A percentile compares a stretch with the other conserved stretches of the same genome.
phyloP scores from a whole-genome alignment of 2,888 invertebrate species.

The Pollenia griseotomentosa region DNA sequence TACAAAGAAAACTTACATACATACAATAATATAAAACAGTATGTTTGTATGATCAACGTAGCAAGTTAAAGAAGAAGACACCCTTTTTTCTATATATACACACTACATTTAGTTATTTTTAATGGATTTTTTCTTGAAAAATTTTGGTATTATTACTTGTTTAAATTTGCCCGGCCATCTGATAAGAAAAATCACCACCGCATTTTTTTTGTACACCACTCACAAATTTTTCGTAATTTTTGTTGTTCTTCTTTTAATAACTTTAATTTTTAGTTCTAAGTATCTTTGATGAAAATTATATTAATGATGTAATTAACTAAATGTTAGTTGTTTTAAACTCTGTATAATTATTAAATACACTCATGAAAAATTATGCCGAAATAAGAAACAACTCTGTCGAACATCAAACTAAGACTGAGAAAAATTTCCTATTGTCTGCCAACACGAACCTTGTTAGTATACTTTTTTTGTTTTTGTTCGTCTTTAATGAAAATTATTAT shows the following conservation, averaged over 20 bases:
- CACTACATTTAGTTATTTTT: slow-evolving; percentile 48
- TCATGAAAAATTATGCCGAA: slow-evolving; percentile 54
- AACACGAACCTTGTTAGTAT: slow-evolving; percentile 69
- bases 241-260: slow-evolving; percentile 29
- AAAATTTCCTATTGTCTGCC: slow-evolving; percentile 62
- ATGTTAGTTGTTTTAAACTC: slow-evolving; percentile 40
- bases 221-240: slow-evolving; percentile 52
- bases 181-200: slow-evolving; percentile 59
- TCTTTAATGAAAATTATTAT: slow-evolving; percentile 51
- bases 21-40: slow-evolving; percentile 1
- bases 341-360: slow-evolving; percentile 3
- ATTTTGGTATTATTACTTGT: slow-evolving; percentile 53
- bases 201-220: slow-evolving; percentile 21
- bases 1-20: slow-evolving; percentile 62
- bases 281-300: slow-evolving; percentile 71
- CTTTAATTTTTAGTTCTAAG: slow-evolving; percentile 46
- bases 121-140: slow-evolving; percentile 44
- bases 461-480: slow-evolving; percentile 36
- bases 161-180: slow-evolving; percentile 60
- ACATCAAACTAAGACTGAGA: slow-evolving; percentile 73
- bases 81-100: slow-evolving; percentile 59
- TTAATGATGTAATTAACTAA: slow-evolving; percentile 73
- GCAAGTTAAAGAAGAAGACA: slow-evolving; percentile 69
- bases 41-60: not conserved
- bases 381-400: slow-evolving; percentile 66